Percentiles rank a stretch among this genome's conserved stretches.
Conservation (phyloP, 2,113 vertebrate genomes). For the Clarias gariepinus region DNA sequence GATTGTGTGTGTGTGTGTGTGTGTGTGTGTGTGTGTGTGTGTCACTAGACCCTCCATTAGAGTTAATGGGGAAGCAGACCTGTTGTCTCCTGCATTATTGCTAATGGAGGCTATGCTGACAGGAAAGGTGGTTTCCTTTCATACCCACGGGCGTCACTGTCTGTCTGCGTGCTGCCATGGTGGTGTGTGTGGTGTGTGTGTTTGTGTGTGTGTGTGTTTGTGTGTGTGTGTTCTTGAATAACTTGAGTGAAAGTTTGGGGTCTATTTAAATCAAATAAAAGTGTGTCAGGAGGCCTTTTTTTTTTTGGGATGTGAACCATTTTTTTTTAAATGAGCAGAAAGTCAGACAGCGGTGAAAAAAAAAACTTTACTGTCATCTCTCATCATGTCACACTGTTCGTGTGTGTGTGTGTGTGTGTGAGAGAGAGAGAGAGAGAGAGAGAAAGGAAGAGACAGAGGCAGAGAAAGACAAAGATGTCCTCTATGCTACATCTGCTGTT, state of each 20-base stretch:
- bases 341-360: constrained; percentile 34
- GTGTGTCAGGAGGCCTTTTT: constrained; percentile 13
- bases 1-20: constrained; percentile 37
- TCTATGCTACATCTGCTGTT: constrained; percentile 49
- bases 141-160: constrained; percentile 51
- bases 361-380: constrained; percentile 45
- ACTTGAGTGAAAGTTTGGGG: not conserved
- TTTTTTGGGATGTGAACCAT: not conserved
- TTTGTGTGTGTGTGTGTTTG: constrained; percentile 8
- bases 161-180: constrained; percentile 17
- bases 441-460: not conserved
- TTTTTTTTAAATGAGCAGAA: constrained; percentile 23
- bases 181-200: constrained; percentile 27
- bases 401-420: constrained; percentile 27
- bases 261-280: not conserved
- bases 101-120: constrained; percentile 63
- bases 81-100: constrained; percentile 61
- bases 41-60: constrained; percentile 59
- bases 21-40: constrained; percentile 33
- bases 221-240: not conserved
- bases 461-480: not conserved
- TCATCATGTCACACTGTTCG: constrained; percentile 41
- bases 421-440: not conserved
- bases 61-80: constrained; percentile 58
- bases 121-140: constrained; percentile 61